A percentile compares a stretch with the other conserved stretches of the same genome.
phyloP scores from a whole-genome alignment of 2,888 invertebrate genomes.

The Troides aeacus region DNA sequence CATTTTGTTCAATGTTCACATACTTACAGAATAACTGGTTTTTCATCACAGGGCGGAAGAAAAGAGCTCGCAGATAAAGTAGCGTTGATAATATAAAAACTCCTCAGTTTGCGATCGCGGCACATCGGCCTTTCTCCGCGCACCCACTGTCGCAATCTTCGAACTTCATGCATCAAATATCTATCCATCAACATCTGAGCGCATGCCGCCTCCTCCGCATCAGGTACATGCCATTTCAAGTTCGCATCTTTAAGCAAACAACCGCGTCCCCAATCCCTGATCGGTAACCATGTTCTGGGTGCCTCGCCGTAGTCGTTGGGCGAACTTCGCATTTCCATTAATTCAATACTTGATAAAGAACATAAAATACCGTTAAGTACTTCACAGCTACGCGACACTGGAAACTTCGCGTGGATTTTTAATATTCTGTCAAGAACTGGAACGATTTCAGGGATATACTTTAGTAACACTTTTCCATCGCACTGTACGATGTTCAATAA shows the following conservation, averaged over 20 bases:
- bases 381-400: slow-evolving; percentile 81
- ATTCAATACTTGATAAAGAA: slow-evolving; percentile 81
- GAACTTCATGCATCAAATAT: slow-evolving; percentile 83
- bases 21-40: slow-evolving; percentile 78
- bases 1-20: background rate
- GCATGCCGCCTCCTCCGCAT: slow-evolving; percentile 82
- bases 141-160: slow-evolving; percentile 79
- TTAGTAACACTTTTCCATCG: slow-evolving; percentile 81
- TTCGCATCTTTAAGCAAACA: slow-evolving; percentile 82
- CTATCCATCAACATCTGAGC: slow-evolving; percentile 83
- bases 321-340: slow-evolving; percentile 82
- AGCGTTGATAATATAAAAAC: slow-evolving; percentile 84
- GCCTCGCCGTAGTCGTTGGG: slow-evolving; percentile 81
- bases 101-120: slow-evolving; percentile 84
- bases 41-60: slow-evolving; percentile 86
- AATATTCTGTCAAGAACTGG: slow-evolving; percentile 85
- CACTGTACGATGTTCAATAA: slow-evolving; percentile 86
- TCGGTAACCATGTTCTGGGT: slow-evolving; percentile 84
- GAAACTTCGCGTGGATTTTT: slow-evolving; percentile 84
- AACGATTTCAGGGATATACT: slow-evolving; percentile 82
- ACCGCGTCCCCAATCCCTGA: slow-evolving; percentile 90
- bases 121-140: slow-evolving; percentile 74
- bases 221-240: slow-evolving; percentile 89
- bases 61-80: slow-evolving; percentile 82
- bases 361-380: slow-evolving; percentile 81